Percentiles rank a stretch among this genome's conserved stretches.
Evolutionary conservation across 2,888 invertebrate genomes (phyloP).

Genomic region (Homarus gammarus): DNA sequence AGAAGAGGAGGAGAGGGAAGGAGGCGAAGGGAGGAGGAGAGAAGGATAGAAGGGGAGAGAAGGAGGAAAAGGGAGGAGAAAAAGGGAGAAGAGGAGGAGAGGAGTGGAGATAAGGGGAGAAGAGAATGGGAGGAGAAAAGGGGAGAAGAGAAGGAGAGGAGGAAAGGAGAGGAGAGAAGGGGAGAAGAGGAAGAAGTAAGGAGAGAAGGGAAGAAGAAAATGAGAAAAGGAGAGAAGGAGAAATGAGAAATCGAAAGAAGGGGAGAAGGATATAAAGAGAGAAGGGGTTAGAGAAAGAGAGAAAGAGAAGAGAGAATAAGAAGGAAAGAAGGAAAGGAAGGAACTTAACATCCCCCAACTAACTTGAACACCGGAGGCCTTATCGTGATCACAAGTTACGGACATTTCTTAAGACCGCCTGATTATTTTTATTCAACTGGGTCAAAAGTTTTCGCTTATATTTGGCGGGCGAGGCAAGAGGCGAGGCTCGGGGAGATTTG

Average conservation of each 20-base stretch:
- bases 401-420: neutral
- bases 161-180: neutral
- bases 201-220: neutral
- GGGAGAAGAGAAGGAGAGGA: neutral
- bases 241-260: neutral
- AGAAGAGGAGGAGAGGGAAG: neutral
- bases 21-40: neutral
- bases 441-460: neutral
- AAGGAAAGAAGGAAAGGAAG: too few species aligned
- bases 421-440: slow-evolving; percentile 7
- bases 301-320: neutral
- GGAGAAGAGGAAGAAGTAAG: too few species aligned
- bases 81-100: neutral
- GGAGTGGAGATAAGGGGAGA: neutral
- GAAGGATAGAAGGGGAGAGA: neutral
- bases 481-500: neutral
- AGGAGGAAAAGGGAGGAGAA: neutral
- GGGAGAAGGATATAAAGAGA: neutral
- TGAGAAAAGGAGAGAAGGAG: neutral
- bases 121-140: neutral
- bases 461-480: neutral
- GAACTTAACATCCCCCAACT: too few species aligned
- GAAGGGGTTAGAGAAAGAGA: neutral
- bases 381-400: slow-evolving; percentile 12
- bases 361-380: neutral